Conservation (phyloP, 2,888 invertebrate species). For the Idaea aversata region DNA sequence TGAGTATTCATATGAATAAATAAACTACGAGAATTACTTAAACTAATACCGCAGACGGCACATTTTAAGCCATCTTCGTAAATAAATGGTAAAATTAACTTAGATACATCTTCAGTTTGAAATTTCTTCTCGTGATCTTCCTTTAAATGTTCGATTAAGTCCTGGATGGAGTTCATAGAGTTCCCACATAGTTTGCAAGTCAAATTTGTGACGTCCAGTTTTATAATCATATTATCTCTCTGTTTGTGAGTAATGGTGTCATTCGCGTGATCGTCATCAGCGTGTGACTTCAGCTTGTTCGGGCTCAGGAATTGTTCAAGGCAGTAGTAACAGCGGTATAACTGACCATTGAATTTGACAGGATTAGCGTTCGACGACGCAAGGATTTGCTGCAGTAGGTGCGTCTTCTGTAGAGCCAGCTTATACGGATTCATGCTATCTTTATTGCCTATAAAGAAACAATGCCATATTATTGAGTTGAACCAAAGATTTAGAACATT, state of each 20-base stretch:
- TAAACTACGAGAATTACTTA: not conserved
- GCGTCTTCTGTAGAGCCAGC: not conserved
- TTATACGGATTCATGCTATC: not conserved
- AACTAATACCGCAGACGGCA: not conserved
- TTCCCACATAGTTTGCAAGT: constrained; percentile 30
- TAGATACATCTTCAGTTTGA: not conserved
- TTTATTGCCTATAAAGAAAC: constrained; percentile 1
- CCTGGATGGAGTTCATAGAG: constrained; percentile 15
- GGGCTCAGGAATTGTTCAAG: no score
- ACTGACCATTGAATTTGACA: no score
- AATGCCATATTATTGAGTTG: not conserved
- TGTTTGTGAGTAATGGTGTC: constrained; percentile 6
- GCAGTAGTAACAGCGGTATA: no score
- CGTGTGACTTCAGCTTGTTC: no score
- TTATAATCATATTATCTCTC: no score
- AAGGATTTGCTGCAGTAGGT: no score
- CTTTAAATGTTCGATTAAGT: constrained; percentile 24
- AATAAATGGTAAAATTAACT: not conserved
- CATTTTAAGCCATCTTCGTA: not conserved
- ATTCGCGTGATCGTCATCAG: no score
- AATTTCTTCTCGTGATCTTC: constrained; percentile 19
- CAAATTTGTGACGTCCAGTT: no score
- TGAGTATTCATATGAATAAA: not conserved
- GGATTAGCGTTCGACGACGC: no score
- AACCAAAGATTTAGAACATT: not conserved